Evolutionary conservation across 2,113 vertebrate genomes (phyloP), one percentile per base, ranked within the genome.

Genomic region (Oxyura jamaicensis): DNA sequence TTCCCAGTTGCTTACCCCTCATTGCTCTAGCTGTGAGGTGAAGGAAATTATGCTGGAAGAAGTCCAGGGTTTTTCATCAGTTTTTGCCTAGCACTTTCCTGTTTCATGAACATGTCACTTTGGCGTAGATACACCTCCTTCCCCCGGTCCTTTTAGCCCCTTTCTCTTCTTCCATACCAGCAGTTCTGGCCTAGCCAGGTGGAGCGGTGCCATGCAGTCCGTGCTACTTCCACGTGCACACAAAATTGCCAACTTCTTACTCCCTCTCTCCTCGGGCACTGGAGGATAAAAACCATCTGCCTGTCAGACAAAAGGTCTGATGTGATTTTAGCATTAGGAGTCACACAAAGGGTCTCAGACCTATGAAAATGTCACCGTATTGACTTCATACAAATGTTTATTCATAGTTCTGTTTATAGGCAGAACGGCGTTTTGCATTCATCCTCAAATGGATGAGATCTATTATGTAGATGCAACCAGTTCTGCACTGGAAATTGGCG

Each of bases 301-400:
- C 90, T 79, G 72, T 92, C 94, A 91, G 68, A 83, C 67, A 92
- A 95, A 97, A 97, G 93, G 93, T 97, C 95, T 96, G 88, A 87
- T 83, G 88, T 84, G 81, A 89, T 94, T 96, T 83, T 73, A 91
- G 62, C 17, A 55, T 91, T 72, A 85, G 13, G 9, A 82, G 48
- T 77, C 71, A 85, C 55, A 86, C 50, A 92, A 93, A 90, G 86
- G 93, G 95, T 94, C 95, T 87, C 89, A 68, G 93, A 91, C 94
- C 94, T 91, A 91, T 83, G 92, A 84, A 97, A 97, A 97, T 95
- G 90, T 91, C 96, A 96, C 23, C 17, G 35, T 73, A 60, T 42
- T 94, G 90, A 96, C 86, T 93, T 96, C 50, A 84, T 89, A 85
- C 55, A 92, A 79, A 86, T 11, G 8, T 94, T 96, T 93, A 87